Conservation (phyloP, 1,140 invertebrate species). For the Choristoneura fumiferana region DNA sequence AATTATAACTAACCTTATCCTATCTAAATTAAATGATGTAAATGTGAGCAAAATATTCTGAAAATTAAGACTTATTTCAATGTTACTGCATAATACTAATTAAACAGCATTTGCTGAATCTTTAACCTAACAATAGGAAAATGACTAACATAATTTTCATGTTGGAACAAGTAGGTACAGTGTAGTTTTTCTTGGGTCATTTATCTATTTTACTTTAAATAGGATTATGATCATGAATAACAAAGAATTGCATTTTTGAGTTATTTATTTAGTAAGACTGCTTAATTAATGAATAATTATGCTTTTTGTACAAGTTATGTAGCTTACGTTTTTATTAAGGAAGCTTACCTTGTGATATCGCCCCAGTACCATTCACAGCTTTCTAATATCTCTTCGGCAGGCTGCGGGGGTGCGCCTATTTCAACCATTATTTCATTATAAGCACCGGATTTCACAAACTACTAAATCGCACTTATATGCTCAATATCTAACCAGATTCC, state of each 20-base stretch:
- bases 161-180: too few species aligned
- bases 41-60: too few species aligned
- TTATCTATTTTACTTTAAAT: too few species aligned
- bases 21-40: too few species aligned
- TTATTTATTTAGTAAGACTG: too few species aligned
- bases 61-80: neutral
- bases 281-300: constrained; percentile 10
- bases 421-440: constrained; percentile 24
- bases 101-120: neutral
- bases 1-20: too few species aligned
- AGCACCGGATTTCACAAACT: neutral
- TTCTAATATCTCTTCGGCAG: constrained; percentile 66
- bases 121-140: too few species aligned
- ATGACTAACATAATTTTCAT: too few species aligned
- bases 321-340: neutral
- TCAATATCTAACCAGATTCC: constrained; percentile 16
- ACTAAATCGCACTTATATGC: constrained; percentile 2
- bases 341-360: constrained; percentile 71
- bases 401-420: constrained; percentile 49
- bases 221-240: too few species aligned
- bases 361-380: constrained; percentile 78
- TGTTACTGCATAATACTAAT: too few species aligned
- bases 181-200: too few species aligned
- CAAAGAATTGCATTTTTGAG: too few species aligned
- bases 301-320: neutral